Percentiles rank a stretch among this genome's conserved stretches.
Evolutionary conservation across 2,113 vertebrate species (phyloP).

Genomic region (Sterna hirundo): DNA sequence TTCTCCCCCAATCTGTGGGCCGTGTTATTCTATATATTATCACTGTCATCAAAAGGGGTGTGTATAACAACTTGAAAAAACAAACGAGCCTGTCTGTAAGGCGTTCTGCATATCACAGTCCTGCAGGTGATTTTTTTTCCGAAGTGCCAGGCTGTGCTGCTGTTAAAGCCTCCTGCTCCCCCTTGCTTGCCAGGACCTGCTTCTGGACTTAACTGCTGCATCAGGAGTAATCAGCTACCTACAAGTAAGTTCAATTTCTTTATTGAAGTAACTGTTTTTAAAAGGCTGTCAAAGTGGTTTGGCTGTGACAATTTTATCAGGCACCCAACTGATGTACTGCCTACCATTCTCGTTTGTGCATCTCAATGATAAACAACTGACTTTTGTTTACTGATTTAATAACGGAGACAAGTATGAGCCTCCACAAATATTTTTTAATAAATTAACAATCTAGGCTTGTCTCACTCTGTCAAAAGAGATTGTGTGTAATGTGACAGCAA

Average conservation of each 20-base stretch:
- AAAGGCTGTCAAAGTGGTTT: neutral
- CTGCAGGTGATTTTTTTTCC: constrained; percentile 65
- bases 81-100: constrained; percentile 72
- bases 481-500: neutral
- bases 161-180: constrained; percentile 23
- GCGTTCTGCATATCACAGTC: constrained; percentile 65
- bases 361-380: neutral
- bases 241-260: constrained; percentile 69
- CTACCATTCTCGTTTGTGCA: neutral
- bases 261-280: neutral
- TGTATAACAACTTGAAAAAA: constrained; percentile 75
- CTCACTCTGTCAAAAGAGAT: neutral
- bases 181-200: constrained; percentile 33
- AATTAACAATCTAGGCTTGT: neutral
- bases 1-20: neutral
- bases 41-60: constrained; percentile 68
- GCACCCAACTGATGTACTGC: neutral
- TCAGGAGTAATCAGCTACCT: neutral
- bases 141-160: neutral
- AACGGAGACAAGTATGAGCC: neutral
- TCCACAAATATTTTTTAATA: neutral
- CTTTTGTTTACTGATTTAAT: neutral
- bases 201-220: constrained; percentile 37
- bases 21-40: constrained; percentile 47
- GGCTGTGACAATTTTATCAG: neutral